Conservation (phyloP, 1,140 invertebrate species). For the Kradibia gibbosae region DNA sequence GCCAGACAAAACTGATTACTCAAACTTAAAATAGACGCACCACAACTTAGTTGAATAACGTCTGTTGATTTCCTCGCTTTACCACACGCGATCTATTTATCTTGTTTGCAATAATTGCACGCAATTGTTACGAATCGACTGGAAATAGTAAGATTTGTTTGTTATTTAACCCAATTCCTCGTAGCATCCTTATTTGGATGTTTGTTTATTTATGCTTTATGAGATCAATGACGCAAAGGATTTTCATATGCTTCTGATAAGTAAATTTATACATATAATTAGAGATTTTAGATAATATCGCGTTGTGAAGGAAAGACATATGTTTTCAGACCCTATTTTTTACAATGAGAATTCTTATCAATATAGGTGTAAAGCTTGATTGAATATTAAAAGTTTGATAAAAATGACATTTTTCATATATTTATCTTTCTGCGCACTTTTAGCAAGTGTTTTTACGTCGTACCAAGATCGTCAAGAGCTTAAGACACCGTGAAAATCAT, state of each 20-base stretch:
- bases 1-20: not conserved
- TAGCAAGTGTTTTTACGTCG: not conserved
- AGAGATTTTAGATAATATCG: not conserved
- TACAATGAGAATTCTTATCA: not conserved
- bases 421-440: not conserved
- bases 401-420: not conserved
- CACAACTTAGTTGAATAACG: not conserved
- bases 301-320: not conserved
- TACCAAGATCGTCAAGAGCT: not conserved
- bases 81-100: conserved; percentile 10
- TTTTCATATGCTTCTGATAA: not conserved
- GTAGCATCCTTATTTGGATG: not conserved
- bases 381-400: not conserved
- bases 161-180: not conserved
- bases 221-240: not conserved
- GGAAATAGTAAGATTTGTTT: not conserved
- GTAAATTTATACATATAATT: not conserved
- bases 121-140: not conserved
- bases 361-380: not conserved
- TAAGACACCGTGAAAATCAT: not conserved
- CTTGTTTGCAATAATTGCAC: not conserved
- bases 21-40: not conserved
- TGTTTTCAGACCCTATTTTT: not conserved
- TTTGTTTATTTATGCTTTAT: not conserved
- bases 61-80: not conserved